Percentiles rank a stretch among this genome's conserved stretches.
Conservation (phyloP, 2,113 vertebrate genomes). For the Ramphastos sulfuratus region DNA sequence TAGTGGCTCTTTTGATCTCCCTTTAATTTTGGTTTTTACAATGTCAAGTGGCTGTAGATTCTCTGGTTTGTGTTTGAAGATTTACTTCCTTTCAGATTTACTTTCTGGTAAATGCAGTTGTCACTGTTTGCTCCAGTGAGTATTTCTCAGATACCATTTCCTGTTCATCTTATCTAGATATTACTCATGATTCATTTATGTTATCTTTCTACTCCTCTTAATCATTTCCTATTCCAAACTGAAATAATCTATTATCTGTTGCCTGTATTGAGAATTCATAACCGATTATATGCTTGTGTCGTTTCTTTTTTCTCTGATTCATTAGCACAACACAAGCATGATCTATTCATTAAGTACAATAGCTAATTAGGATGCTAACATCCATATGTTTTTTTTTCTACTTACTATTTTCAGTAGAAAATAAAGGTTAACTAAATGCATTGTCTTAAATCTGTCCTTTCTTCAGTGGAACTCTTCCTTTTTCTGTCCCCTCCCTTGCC, state of each 20-base stretch:
- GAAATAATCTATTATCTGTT: background rate
- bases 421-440: background rate
- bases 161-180: conserved; percentile 24
- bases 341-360: background rate
- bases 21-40: background rate
- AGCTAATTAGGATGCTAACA: background rate
- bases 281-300: background rate
- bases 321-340: background rate
- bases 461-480: background rate
- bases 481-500: background rate
- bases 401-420: background rate
- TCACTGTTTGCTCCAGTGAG: background rate
- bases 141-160: conserved; percentile 30
- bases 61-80: background rate
- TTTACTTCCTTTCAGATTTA: background rate
- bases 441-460: background rate
- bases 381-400: background rate
- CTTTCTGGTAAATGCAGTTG: background rate
- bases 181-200: conserved; percentile 4
- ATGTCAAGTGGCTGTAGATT: background rate
- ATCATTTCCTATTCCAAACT: background rate
- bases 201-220: conserved; percentile 4
- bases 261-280: background rate
- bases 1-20: background rate
- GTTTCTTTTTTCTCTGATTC: background rate